phyloP scores from a whole-genome alignment of 2,888 invertebrate species.

The Rhorus exstirpatorius region DNA sequence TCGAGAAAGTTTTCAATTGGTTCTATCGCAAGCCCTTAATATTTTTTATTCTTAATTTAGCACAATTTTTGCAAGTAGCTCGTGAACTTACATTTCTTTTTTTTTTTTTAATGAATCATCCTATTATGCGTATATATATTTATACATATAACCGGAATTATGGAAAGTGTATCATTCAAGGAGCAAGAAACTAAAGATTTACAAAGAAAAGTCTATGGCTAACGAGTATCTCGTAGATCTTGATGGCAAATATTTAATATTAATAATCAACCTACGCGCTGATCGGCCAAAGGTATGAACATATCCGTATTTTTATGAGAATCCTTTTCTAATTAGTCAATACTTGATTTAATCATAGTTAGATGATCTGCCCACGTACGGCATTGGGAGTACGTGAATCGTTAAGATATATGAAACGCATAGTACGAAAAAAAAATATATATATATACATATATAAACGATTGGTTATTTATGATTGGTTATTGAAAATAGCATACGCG shows the following conservation, averaged over 20 bases:
- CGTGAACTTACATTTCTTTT: no score
- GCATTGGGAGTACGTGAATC: slow-evolving; percentile 51
- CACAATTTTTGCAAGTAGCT: neutral
- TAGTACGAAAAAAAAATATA: slow-evolving; percentile 22
- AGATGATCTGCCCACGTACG: slow-evolving; percentile 39
- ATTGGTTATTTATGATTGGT: slow-evolving; percentile 43
- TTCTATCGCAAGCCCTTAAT: neutral
- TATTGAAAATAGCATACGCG: slow-evolving; percentile 32
- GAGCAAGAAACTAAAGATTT: slow-evolving; percentile 12
- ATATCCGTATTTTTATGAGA: slow-evolving; percentile 83
- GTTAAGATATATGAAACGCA: slow-evolving; percentile 22
- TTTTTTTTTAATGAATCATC: neutral
- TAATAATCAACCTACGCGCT: slow-evolving; percentile 65
- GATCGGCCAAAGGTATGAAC: slow-evolving; percentile 69
- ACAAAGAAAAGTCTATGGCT: slow-evolving; percentile 29
- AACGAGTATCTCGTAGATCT: slow-evolving; percentile 51
- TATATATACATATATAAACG: slow-evolving; percentile 4
- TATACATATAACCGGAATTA: slow-evolving; percentile 13
- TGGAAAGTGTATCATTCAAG: slow-evolving; percentile 16
- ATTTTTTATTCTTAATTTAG: neutral
- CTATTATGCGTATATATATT: neutral
- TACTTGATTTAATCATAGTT: slow-evolving; percentile 55
- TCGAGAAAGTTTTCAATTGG: neutral
- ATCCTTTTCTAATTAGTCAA: slow-evolving; percentile 79
- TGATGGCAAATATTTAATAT: slow-evolving; percentile 66